Evolutionary conservation across 2,113 vertebrate genomes (phyloP).

Genomic region (Poeciliopsis occidentalis): DNA sequence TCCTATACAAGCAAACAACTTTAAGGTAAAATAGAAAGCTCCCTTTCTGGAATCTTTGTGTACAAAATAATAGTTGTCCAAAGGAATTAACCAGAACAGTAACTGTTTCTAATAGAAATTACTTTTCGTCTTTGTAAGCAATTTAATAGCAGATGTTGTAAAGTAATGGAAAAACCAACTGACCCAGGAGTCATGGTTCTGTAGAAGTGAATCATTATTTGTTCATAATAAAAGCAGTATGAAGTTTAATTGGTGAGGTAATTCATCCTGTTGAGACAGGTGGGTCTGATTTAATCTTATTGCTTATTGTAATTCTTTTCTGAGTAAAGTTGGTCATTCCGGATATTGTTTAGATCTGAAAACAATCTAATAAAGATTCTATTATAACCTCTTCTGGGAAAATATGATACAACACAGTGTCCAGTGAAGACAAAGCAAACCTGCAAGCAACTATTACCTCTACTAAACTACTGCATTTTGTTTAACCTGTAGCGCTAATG

Average conservation of each 20-base stretch:
- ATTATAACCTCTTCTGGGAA: neutral
- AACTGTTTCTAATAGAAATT: neutral
- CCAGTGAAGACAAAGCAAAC: too few relatives aligned
- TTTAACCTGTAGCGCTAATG: too few relatives aligned
- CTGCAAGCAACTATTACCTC: too few relatives aligned
- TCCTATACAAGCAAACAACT: constrained; percentile 21
- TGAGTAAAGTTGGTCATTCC: neutral
- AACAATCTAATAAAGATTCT: neutral
- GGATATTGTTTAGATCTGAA: neutral
- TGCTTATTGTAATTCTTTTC: neutral
- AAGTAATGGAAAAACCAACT: neutral
- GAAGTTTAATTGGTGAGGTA: too few relatives aligned
- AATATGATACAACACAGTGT: neutral
- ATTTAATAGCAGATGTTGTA: neutral
- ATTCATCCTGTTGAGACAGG: too few relatives aligned
- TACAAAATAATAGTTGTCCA: neutral
- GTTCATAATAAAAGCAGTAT: too few relatives aligned
- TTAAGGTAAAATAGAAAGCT: constrained; percentile 20
- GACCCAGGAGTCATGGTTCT: neutral
- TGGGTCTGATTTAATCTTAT: neutral
- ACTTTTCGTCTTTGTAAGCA: neutral
- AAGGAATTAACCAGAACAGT: neutral
- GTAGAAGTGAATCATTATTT: neutral
- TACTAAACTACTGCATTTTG: too few relatives aligned
- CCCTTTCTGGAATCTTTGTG: constrained; percentile 19